Base-by-base conservation (phyloP, 1,140 invertebrate species). In the Sinella curviseta region DNA sequence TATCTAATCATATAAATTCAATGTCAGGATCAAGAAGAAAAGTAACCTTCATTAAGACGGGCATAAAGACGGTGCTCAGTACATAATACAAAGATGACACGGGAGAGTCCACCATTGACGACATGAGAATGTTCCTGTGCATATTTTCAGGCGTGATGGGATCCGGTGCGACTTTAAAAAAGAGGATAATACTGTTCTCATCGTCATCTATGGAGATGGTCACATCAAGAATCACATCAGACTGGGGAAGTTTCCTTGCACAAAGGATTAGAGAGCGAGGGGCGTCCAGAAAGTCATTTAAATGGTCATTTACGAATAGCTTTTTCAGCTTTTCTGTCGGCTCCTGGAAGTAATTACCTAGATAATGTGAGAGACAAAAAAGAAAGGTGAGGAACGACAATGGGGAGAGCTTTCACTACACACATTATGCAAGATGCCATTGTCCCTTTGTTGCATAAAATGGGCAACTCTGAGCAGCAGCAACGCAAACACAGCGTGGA, bases 61-160 rank as follows among this genome's bases (percentile, higher is more conserved):
- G 87, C 33, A 85, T 85, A 83, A 86, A 89, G 12, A 90, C 86
- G 78, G 89, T 89, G 78, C 90, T 88, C 1, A 91, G 84, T 65
- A 87, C 83, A 85, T 90, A 88, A 82, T 90, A 90, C 4, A 91
- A 85, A 2, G 89, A 86, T 76, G 84, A 88, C 0, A 90, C 82
- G 3, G 90, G 90, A 4, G 90, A 90, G 77, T 90, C 89, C 3
- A 89, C 77, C 86, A 91, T 89, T 1, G 90, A 89, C 0, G 89
- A 89, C 0, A 90, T 87, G 81, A 88, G 87, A 28, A 91, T 85
- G 81, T 88, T 88, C 3, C 84, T 85, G 77, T 89, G 86, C 2
- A 90, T 80, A 80, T 90, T 91, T 70, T 89, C 88, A 24, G 86
- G 86, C 4, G 90, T 90, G 33, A 91, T 88, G 1, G 87, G 86